A percentile compares a stretch with the other conserved stretches of the same genome.
These are phyloP conservation scores for Spodoptera picta DNA, from an alignment of 2,888 invertebrate species.

Conservation along the genomic window DNA sequence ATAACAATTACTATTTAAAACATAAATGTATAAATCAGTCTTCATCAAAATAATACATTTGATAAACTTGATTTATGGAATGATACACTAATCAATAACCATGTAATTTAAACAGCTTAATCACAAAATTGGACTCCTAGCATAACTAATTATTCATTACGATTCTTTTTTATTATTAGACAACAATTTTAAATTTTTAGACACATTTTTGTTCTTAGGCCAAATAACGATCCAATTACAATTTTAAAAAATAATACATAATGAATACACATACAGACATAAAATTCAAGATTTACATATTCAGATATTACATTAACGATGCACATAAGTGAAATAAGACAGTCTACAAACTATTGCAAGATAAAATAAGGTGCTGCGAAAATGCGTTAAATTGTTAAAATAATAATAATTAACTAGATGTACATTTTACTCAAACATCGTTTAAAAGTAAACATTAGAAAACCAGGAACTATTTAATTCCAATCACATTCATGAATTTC, in stretches of 20 bases:
- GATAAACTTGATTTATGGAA: slow-evolving; percentile 44
- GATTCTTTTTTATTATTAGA: slow-evolving; percentile 19
- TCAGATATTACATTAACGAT: slow-evolving; percentile 14
- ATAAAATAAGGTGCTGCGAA: slow-evolving; percentile 35
- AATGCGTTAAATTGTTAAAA: slow-evolving; percentile 20
- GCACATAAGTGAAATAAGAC: slow-evolving; percentile 17
- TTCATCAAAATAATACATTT: slow-evolving; percentile 49
- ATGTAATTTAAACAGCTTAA: slow-evolving; percentile 23
- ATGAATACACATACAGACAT: background rate
- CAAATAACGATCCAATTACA: slow-evolving; percentile 21
- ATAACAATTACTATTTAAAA: slow-evolving; percentile 25
- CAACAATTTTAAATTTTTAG: slow-evolving; percentile 28
- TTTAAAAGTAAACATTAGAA: slow-evolving; percentile 20
- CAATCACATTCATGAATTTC: slow-evolving; percentile 32
- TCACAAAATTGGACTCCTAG: slow-evolving; percentile 29
- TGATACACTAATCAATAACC: slow-evolving; percentile 45
- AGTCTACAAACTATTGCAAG: slow-evolving; percentile 11
- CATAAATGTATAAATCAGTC: slow-evolving; percentile 53
- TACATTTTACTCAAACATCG: background rate
- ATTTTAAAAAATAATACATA: slow-evolving; percentile 8
- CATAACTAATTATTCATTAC: slow-evolving; percentile 35
- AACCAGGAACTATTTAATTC: slow-evolving; percentile 48
- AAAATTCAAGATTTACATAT: slow-evolving; percentile 14
- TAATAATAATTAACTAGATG: slow-evolving; percentile 9
- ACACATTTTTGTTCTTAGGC: slow-evolving; percentile 38